A percentile compares a stretch with the other conserved stretches of the same genome.
phyloP scores from a whole-genome alignment of 2,888 invertebrate genomes.

The Drosophila putrida region DNA sequence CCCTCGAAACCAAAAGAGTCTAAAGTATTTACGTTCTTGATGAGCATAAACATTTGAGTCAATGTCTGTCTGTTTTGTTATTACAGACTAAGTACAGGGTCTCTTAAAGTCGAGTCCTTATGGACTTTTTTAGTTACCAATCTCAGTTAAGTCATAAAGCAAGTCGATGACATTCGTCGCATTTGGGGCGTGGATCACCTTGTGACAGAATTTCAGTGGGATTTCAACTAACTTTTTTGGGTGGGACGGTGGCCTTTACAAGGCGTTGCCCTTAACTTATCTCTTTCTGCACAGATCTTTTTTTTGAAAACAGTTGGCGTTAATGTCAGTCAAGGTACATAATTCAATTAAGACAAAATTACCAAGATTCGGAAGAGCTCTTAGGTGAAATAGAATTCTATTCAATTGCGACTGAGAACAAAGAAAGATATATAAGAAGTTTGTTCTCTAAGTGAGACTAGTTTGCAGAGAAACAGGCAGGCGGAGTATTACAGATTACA shows the following conservation, averaged over 20 bases:
- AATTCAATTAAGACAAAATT: constrained; percentile 67
- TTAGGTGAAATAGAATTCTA: neutral
- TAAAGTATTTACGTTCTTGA: too few relatives aligned
- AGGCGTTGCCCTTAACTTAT: constrained; percentile 50
- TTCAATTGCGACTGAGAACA: neutral
- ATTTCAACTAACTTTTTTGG: constrained; percentile 24
- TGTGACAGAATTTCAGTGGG: constrained; percentile 48
- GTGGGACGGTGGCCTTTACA: constrained; percentile 37
- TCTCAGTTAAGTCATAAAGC: constrained; percentile 50
- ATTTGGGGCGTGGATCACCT: constrained; percentile 46
- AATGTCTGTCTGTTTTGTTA: too few relatives aligned
- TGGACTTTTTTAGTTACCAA: neutral
- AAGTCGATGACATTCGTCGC: constrained; percentile 51
- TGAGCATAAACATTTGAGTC: too few relatives aligned
- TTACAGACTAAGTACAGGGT: too few relatives aligned
- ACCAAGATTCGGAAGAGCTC: neutral
- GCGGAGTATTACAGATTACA: too few relatives aligned
- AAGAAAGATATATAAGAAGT: neutral
- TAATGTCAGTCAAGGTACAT: constrained; percentile 56
- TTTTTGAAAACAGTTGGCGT: constrained; percentile 61
- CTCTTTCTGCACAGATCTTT: constrained; percentile 42
- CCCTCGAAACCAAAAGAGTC: too few relatives aligned
- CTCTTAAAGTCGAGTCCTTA: too few relatives aligned
- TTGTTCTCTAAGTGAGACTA: too few relatives aligned
- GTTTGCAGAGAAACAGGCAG: too few relatives aligned